Base-by-base conservation (phyloP, 2,888 invertebrate species). In the Automeris io region DNA sequence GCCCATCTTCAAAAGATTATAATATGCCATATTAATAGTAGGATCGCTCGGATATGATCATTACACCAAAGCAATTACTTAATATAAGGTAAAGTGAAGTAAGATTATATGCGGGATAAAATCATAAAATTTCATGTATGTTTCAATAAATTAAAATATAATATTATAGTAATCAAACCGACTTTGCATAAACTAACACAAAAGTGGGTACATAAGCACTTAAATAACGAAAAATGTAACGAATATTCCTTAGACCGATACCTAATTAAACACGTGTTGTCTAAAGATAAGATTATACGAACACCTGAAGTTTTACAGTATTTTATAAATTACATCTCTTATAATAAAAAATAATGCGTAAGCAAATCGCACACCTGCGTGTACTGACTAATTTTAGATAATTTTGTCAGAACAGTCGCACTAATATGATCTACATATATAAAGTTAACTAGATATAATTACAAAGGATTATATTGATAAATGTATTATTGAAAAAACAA, bases 291-390 rank as follows among this genome's bases (percentile, higher is more conserved):
- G 33, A 33, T 33, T n/a, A 4, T 8, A 18, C 1, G 23, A 22
- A 34, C n/a, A 34, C 24, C 22, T 34, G 11, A 24, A 8, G 18
- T 7, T 33, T 23, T 34, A 34, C 8, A 16, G n/a, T 4, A n/a
- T 2, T 16, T 2, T 13, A 26, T 26, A 13, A 13, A 26, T 2
- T 26, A 13, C 12, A 26, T 13, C n/a, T 4, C 29, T 6, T 8
- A 16, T 29, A n/a, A 13, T 12, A 34, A n/a, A 24, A 6, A 23
- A 21, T 33, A n/a, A 34, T 34, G 21, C 23, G 36, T 42, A 18
- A 47, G 29, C 42, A n/a, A n/a, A 23, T 35, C 7, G 39, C 47
- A 47, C 63, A 62, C 57, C 63, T 62, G 61, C 56, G 47, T 47
- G 57, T 55, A 55, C 55, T 39, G 13, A 37, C 5, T 43, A 41